These are phyloP conservation scores for Lophochroa leadbeateri DNA, from an alignment of 2,113 vertebrate genomes.

Conservation along the genomic window DNA sequence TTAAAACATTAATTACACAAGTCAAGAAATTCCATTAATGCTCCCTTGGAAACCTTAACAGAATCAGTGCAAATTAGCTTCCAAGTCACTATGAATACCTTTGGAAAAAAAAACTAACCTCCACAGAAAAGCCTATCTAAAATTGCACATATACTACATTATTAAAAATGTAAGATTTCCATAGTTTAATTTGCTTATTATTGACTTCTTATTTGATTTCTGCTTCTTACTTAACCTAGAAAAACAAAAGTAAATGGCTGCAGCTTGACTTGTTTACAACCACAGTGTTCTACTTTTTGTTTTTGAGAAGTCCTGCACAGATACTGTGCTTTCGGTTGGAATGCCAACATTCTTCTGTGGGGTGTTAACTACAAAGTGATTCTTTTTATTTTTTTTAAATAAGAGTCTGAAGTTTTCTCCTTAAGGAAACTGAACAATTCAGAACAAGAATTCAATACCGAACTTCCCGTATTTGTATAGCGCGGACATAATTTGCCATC, in stretches of 20 bases:
- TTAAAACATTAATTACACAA: background rate
- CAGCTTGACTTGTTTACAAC: background rate
- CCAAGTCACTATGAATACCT: background rate
- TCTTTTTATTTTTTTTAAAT: background rate
- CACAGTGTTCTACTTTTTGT: background rate
- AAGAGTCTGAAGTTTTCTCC: background rate
- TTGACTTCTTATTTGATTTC: background rate
- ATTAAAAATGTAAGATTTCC: background rate
- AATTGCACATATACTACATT: background rate
- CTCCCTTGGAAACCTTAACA: background rate
- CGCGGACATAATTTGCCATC: background rate
- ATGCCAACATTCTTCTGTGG: constrained; percentile 24
- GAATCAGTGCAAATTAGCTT: background rate
- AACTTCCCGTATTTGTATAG: background rate
- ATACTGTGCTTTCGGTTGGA: background rate
- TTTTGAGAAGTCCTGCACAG: background rate
- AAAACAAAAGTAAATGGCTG: background rate
- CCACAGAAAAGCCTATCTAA: background rate
- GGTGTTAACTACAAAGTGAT: background rate
- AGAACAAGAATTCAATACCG: background rate
- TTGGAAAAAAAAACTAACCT: background rate
- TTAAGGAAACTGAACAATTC: background rate
- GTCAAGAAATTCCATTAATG: background rate
- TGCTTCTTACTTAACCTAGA: background rate
- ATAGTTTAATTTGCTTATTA: background rate